Evolutionary conservation across 2,888 invertebrate species (phyloP).

Genomic region (Sylvicola cinctus): DNA sequence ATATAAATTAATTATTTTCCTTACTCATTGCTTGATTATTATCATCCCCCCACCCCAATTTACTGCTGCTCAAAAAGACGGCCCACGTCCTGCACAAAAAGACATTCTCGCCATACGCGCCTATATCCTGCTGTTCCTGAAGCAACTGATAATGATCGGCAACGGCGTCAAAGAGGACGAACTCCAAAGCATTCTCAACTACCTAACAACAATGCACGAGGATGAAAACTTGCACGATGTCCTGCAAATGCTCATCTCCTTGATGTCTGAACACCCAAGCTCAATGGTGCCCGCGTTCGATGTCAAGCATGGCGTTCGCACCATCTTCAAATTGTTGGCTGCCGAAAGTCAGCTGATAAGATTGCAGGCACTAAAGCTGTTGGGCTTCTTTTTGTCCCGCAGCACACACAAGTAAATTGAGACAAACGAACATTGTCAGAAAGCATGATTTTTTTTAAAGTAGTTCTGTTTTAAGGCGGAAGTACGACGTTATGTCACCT

Average conservation of each 20-base stretch:
- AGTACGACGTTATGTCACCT: slow-evolving; percentile 98
- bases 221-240: slow-evolving; percentile 98
- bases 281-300: slow-evolving; percentile 99
- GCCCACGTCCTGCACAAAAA: slow-evolving; percentile 82
- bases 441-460: background rate
- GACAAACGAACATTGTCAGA: background rate
- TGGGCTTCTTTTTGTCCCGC: slow-evolving; percentile 93
- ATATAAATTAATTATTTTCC: too few species aligned
- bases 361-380: slow-evolving; percentile 83
- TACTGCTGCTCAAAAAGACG: too few species aligned
- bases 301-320: slow-evolving; percentile 87
- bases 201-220: slow-evolving; percentile 94
- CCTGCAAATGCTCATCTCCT: slow-evolving; percentile 83
- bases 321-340: slow-evolving; percentile 89
- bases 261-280: slow-evolving; percentile 97
- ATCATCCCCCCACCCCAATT: too few species aligned
- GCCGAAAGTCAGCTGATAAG: slow-evolving; percentile 92
- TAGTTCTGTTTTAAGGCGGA: slow-evolving; percentile 41
- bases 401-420: slow-evolving; percentile 83
- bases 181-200: slow-evolving; percentile 93
- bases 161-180: slow-evolving; percentile 98
- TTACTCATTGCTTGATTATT: too few species aligned
- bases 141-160: slow-evolving; percentile 90
- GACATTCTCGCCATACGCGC: slow-evolving; percentile 87
- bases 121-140: slow-evolving; percentile 85